These are phyloP conservation scores for Oophaga pumilio DNA, from an alignment of 2,113 vertebrate species.

Conservation along the genomic window DNA sequence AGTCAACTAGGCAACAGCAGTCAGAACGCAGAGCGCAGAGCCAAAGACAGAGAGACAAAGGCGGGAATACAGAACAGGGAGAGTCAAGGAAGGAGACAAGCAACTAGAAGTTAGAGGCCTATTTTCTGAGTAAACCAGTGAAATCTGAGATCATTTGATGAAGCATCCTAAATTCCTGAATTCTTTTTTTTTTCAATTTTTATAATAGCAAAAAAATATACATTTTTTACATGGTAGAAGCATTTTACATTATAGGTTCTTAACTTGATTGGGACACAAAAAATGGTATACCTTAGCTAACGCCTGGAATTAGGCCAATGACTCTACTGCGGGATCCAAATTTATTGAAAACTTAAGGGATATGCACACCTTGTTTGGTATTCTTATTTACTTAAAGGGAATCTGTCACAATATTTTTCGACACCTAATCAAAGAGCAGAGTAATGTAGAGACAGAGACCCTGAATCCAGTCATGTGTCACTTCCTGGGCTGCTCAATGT, in stretches of 20 bases:
- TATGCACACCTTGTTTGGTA: too few relatives aligned
- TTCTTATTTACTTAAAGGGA: too few relatives aligned
- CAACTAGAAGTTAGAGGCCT: not conserved
- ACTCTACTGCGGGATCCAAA: not conserved
- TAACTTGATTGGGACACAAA: constrained; percentile 8
- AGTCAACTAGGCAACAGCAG: constrained; percentile 37
- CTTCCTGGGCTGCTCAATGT: too few relatives aligned
- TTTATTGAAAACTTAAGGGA: not conserved
- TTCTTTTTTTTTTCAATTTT: not conserved
- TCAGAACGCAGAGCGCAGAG: not conserved
- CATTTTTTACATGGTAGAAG: not conserved
- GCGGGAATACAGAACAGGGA: not conserved
- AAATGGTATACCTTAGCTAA: not conserved
- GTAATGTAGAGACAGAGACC: too few relatives aligned
- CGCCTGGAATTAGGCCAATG: not conserved
- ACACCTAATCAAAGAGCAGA: too few relatives aligned
- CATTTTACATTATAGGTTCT: constrained; percentile 1
- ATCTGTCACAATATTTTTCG: too few relatives aligned
- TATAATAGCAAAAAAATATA: not conserved
- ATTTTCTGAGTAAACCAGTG: not conserved
- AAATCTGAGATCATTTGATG: not conserved
- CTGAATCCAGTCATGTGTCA: too few relatives aligned
- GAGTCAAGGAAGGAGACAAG: constrained; percentile 57
- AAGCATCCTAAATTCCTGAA: not conserved
- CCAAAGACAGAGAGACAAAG: too few relatives aligned